Evolutionary conservation across 2,888 invertebrate genomes (phyloP).

Genomic region (Hirtodrosophila alboralis): DNA sequence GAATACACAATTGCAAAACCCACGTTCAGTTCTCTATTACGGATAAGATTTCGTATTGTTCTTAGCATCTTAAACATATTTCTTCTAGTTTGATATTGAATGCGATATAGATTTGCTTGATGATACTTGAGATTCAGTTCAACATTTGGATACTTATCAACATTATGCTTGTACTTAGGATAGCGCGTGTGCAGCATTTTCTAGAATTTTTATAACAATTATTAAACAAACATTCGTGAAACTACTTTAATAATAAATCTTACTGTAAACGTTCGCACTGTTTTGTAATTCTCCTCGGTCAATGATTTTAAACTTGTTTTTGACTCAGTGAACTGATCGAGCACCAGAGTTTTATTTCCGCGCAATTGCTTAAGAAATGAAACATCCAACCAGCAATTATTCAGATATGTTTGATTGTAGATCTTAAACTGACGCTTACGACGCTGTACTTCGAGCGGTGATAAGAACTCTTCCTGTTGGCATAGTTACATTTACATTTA

Average conservation of each 20-base stretch:
- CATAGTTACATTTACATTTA: background rate
- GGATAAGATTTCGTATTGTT: slow-evolving; percentile 65
- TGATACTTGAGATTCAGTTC: slow-evolving; percentile 48
- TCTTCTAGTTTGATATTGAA: slow-evolving; percentile 81
- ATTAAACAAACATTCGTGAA: too few relatives aligned
- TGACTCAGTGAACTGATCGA: slow-evolving; percentile 62
- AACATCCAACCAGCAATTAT: slow-evolving; percentile 77
- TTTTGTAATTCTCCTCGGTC: slow-evolving; percentile 61
- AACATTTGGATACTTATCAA: slow-evolving; percentile 59
- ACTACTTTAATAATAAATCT: background rate
- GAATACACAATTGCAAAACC: background rate
- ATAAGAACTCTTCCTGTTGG: slow-evolving; percentile 64
- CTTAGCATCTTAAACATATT: slow-evolving; percentile 79
- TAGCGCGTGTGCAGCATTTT: slow-evolving; percentile 82
- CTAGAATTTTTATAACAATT: slow-evolving; percentile 37
- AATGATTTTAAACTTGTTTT: slow-evolving; percentile 58
- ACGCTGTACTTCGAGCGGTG: slow-evolving; percentile 76
- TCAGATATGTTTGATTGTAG: slow-evolving; percentile 79
- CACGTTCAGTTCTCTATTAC: slow-evolving; percentile 18
- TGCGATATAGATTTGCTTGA: slow-evolving; percentile 71
- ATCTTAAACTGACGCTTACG: slow-evolving; percentile 72
- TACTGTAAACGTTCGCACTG: slow-evolving; percentile 72
- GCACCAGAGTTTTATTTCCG: slow-evolving; percentile 60
- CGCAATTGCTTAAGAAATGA: slow-evolving; percentile 69
- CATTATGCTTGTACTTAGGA: slow-evolving; percentile 74